Conservation (phyloP, 2,888 invertebrate genomes). For the Polydrusus cervinus region DNA sequence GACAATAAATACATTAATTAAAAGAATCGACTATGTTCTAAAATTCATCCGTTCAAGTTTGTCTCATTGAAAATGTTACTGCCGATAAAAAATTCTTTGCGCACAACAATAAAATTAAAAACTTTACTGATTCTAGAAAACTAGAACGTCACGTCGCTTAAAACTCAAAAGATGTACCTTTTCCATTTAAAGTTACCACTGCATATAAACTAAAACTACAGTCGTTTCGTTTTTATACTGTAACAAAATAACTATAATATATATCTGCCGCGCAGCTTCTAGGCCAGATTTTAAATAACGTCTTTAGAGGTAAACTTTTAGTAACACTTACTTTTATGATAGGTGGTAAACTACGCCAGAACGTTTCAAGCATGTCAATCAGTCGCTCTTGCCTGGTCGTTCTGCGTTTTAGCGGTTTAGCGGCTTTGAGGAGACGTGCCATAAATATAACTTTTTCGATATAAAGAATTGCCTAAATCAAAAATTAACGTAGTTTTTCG, state of each 20-base stretch:
- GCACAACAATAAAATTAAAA: no score
- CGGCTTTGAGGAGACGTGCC: conserved; percentile 29
- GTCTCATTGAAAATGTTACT: no score
- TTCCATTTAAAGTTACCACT: neutral
- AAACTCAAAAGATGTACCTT: no score
- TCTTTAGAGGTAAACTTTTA: conserved; percentile 37
- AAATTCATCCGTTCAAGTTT: no score
- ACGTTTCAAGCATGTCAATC: conserved; percentile 39
- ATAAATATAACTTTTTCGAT: no score
- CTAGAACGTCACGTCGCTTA: no score
- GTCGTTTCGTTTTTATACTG: neutral
- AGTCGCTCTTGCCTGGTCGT: conserved; percentile 41
- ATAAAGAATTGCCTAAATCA: no score
- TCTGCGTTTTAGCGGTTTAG: conserved; percentile 28
- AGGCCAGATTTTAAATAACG: conserved; percentile 5
- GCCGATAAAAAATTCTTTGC: no score
- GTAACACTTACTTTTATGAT: conserved; percentile 42
- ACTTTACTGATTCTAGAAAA: no score
- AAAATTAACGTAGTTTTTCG: no score
- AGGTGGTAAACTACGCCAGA: conserved; percentile 15
- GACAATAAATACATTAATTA: no score
- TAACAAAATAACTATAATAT: conserved; percentile 7
- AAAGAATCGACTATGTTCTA: no score
- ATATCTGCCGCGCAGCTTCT: neutral
- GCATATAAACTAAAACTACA: conserved; percentile 4